Evolutionary conservation across 2,888 invertebrate genomes (phyloP), one percentile per base, ranked within the genome.

Genomic region (Euplexia lucipara): DNA sequence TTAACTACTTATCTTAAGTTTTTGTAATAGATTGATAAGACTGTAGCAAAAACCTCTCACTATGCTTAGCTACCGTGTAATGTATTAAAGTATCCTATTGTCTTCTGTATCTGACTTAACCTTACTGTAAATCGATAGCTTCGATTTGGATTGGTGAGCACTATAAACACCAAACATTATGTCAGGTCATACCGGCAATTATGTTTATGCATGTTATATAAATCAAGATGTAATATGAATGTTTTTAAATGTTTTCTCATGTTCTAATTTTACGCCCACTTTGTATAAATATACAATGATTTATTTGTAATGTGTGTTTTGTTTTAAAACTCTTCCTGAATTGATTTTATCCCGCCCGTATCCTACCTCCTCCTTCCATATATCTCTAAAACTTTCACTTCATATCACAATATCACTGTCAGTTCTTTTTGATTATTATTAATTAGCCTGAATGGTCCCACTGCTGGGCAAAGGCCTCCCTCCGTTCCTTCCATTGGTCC

Each of bases 271-370:
- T 26, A 10, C 0, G 9, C 14, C 10, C 12, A 0, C 2, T 16
- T 34, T 34, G 14, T 47, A 9, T 0, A 30, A 65, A 34, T 70
- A 65, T 34, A 65, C 2, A 18, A 20, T 20, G 9, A 9, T 2
- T 20, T 47, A 34, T 34, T 1, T 39, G 9, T 18, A n/a, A n/a
- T n/a, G n/a, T 6, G 20, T 18, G 6, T 30, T 42, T 6, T 42
- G 54, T 67, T 60, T 20, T 20, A 5, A 32, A n/a, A 22, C 26
- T 5, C 2, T 5, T 2, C 5, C 5, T 26, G 5, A 26, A 2
- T 26, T 5, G 26, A 26, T 26, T n/a, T n/a, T n/a, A 26, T 26
- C 26, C 26, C 26, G 26, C 26, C 26, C 26, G 3, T 26, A 26
- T 26, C 26, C 26, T 5, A 26, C 5, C 26, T 26, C 5, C 26